Evolutionary conservation across 1,140 invertebrate species (phyloP).

Genomic region (Neodiprion virginianus): DNA sequence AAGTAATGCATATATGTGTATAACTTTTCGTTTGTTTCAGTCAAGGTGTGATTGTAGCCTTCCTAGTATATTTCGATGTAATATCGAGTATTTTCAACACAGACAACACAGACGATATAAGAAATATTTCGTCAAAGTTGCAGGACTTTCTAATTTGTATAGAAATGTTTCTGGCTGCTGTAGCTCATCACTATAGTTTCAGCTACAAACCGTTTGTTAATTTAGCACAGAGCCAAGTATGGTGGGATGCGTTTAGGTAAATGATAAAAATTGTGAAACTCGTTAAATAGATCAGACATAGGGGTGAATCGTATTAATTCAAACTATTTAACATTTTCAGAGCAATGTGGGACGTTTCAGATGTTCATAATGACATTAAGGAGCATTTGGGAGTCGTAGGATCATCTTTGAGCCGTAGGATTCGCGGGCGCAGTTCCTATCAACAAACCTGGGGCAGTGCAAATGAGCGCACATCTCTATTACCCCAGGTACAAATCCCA

Average conservation of each 20-base stretch:
- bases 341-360: constrained; percentile 94
- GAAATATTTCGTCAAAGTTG: constrained; percentile 77
- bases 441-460: constrained; percentile 70
- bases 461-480: constrained; percentile 53
- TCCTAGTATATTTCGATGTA: constrained; percentile 80
- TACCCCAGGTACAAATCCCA: constrained; percentile 39
- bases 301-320: neutral
- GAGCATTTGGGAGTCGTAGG: constrained; percentile 91
- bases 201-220: constrained; percentile 86
- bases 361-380: constrained; percentile 89
- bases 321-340: constrained; percentile 48
- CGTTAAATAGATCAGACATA: neutral
- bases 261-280: neutral
- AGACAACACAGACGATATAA: constrained; percentile 69
- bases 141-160: constrained; percentile 97
- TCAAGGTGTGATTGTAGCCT: constrained; percentile 89
- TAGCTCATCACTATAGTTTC: constrained; percentile 95
- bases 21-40: constrained; percentile 65
- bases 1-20: constrained; percentile 10
- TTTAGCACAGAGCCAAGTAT: constrained; percentile 60
- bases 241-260: constrained; percentile 67
- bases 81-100: constrained; percentile 76
- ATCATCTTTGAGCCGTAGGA: constrained; percentile 74
- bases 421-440: constrained; percentile 75
- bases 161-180: constrained; percentile 96